Percentiles rank a stretch among this genome's conserved stretches.
phyloP scores from a whole-genome alignment of 1,140 invertebrate genomes.

The Acromyrmex heyeri region DNA sequence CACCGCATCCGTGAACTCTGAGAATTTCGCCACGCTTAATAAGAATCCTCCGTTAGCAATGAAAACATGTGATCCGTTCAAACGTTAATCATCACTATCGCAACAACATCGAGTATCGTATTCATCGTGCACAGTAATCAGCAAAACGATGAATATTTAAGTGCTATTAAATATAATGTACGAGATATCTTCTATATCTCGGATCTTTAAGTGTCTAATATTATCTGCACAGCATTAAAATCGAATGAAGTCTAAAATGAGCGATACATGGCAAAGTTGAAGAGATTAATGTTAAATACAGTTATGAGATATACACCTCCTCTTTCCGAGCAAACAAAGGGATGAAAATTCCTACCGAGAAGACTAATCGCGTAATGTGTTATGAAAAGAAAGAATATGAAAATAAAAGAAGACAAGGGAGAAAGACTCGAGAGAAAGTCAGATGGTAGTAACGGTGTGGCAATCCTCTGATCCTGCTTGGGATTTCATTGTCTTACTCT shows the following conservation, averaged over 20 bases:
- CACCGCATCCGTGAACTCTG: slow-evolving; percentile 12
- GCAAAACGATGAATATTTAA: not conserved
- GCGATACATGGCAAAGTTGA: slow-evolving; percentile 50
- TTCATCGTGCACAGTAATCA: not conserved
- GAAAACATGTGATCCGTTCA: not conserved
- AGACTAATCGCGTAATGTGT: slow-evolving; percentile 67
- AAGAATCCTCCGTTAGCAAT: slow-evolving; percentile 10
- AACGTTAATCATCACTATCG: slow-evolving; percentile 36
- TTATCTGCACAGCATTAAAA: not conserved
- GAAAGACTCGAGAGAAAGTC: slow-evolving; percentile 14
- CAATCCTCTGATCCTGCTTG: slow-evolving; percentile 75
- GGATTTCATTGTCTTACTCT: slow-evolving; percentile 74
- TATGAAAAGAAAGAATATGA: slow-evolving; percentile 60
- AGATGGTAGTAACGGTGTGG: slow-evolving; percentile 13
- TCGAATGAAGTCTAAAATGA: slow-evolving; percentile 53
- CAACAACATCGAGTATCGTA: slow-evolving; percentile 4
- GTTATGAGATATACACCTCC: slow-evolving; percentile 37
- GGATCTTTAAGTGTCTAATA: not conserved
- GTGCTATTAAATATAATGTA: not conserved
- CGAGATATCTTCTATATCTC: not conserved
- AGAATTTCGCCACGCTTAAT: slow-evolving; percentile 54
- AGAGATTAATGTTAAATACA: slow-evolving; percentile 74
- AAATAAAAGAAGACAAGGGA: slow-evolving; percentile 3
- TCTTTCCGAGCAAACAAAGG: slow-evolving; percentile 61
- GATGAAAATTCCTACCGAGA: slow-evolving; percentile 68